Conservation (phyloP, 2,797 vertebrate species). For the Pangasius mekongensis region DNA sequence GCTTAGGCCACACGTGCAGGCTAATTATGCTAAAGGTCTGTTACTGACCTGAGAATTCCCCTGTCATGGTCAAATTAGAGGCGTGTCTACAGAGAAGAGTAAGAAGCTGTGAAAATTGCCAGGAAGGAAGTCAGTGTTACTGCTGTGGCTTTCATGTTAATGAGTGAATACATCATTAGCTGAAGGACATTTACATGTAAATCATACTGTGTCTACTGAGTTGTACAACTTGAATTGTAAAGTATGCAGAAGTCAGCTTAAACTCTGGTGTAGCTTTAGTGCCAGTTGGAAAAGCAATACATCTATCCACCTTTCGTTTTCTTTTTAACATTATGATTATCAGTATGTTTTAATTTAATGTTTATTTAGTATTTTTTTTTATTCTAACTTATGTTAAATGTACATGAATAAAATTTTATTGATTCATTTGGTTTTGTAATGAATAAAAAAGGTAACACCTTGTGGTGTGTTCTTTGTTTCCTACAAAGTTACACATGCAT, state of each 20-base stretch:
- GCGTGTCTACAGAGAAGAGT: not conserved
- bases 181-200: constrained; percentile 38
- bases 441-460: constrained; percentile 70
- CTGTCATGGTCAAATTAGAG: constrained; percentile 23
- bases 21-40: constrained; percentile 39
- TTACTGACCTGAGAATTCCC: constrained; percentile 35
- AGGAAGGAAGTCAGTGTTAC: constrained; percentile 22
- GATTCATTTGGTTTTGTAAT: constrained; percentile 74
- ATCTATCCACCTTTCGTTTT: constrained; percentile 19
- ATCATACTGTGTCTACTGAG: constrained; percentile 14
- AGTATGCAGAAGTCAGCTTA: constrained; percentile 26
- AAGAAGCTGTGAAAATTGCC: not conserved
- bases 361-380: constrained; percentile 31
- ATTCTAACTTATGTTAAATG: constrained; percentile 51
- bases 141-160: constrained; percentile 17
- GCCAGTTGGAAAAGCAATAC: constrained; percentile 31
- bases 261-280: constrained; percentile 9
- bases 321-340: constrained; percentile 39
- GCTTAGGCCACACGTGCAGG: constrained; percentile 10
- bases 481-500: not conserved
- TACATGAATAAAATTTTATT: constrained; percentile 62
- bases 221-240: constrained; percentile 25
- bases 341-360: constrained; percentile 38
- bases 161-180: constrained; percentile 28
- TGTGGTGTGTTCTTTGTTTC: not conserved